phyloP scores from a whole-genome alignment of 2,888 invertebrate genomes.

The Schrankia costaestrigalis region DNA sequence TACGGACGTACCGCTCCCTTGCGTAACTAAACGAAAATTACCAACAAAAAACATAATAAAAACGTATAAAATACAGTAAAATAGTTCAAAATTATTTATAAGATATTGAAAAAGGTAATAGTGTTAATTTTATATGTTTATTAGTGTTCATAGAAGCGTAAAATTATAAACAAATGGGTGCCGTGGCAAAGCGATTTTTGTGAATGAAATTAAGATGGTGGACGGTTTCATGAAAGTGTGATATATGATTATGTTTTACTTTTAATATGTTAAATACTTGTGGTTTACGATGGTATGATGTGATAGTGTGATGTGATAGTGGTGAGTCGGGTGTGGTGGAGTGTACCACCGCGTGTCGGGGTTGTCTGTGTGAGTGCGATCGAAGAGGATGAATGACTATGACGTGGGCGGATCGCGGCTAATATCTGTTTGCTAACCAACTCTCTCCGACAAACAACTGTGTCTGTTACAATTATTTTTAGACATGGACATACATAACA shows the following conservation, averaged over 20 bases:
- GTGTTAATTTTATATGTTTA: constrained; percentile 26
- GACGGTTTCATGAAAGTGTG: constrained; percentile 58
- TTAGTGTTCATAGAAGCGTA: constrained; percentile 47
- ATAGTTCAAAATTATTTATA: constrained; percentile 37
- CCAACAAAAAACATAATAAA: constrained; percentile 60
- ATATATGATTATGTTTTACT: constrained; percentile 44
- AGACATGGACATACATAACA: constrained; percentile 47
- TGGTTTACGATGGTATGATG: constrained; percentile 16
- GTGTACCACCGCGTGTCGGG: constrained; percentile 32
- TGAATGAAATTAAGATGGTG: constrained; percentile 81
- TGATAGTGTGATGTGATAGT: background rate
- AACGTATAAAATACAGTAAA: constrained; percentile 38
- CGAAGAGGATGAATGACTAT: constrained; percentile 74
- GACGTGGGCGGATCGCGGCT: constrained; percentile 63
- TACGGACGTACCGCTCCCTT: constrained; percentile 40
- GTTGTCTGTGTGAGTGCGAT: constrained; percentile 73
- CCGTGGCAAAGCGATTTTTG: constrained; percentile 71
- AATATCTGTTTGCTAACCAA: constrained; percentile 69
- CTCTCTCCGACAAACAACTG: constrained; percentile 39
- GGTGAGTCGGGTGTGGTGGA: constrained; percentile 41
- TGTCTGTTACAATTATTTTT: constrained; percentile 60
- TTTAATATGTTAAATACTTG: constrained; percentile 44
- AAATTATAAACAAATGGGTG: constrained; percentile 73
- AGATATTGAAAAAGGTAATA: constrained; percentile 23
- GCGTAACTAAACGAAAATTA: constrained; percentile 45